phyloP scores from a whole-genome alignment of 2,113 vertebrate species.

The Carlito syrichta region DNA sequence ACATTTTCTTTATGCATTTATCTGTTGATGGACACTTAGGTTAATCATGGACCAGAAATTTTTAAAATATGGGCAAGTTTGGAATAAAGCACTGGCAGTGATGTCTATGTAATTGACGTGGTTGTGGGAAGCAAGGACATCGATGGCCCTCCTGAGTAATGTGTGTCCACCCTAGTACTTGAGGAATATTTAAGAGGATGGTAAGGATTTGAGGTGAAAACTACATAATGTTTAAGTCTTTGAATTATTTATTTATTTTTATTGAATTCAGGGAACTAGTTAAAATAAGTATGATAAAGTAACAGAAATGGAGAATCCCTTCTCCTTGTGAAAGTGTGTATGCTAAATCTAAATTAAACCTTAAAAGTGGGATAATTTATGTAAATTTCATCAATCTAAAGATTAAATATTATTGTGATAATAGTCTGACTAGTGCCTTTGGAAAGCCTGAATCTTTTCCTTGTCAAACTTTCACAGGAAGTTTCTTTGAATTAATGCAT shows the following conservation, averaged over 20 bases:
- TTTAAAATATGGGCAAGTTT: neutral
- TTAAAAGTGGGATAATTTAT: neutral
- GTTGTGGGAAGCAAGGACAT: neutral
- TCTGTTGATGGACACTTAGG: neutral
- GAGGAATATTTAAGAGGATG: neutral
- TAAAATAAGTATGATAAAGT: neutral
- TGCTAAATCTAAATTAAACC: neutral
- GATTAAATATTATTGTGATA: neutral
- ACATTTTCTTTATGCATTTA: neutral
- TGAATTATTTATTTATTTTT: neutral
- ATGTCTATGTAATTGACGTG: neutral
- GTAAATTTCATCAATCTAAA: neutral
- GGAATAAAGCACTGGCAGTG: neutral
- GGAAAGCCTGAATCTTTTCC: neutral
- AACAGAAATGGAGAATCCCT: neutral
- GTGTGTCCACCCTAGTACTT: neutral
- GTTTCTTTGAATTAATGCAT: neutral
- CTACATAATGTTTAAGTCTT: neutral
- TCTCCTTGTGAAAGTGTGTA: neutral
- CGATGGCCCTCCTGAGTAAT: neutral
- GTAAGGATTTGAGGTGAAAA: neutral
- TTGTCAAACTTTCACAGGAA: neutral
- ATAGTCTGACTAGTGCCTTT: neutral
- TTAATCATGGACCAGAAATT: neutral
- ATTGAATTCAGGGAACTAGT: neutral